Evolutionary conservation across 2,888 invertebrate genomes (phyloP).

Genomic region (Piscicola geometra): DNA sequence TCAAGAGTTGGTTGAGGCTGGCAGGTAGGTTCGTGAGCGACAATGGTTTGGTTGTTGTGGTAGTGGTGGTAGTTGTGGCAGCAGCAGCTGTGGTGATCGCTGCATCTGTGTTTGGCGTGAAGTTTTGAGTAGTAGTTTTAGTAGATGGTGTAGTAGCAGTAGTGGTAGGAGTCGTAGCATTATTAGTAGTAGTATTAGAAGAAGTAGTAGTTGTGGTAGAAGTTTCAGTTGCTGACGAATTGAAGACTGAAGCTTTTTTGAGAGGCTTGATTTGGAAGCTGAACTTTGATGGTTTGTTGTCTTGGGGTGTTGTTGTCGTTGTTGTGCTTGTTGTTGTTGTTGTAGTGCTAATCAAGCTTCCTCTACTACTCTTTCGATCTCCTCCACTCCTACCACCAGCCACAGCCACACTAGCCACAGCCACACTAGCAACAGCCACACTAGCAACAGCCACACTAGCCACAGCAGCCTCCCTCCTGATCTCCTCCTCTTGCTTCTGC

Average conservation of each 20-base stretch:
- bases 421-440: neutral
- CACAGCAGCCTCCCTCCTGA: neutral
- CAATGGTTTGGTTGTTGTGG: neutral
- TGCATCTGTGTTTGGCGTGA: neutral
- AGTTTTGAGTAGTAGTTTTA: neutral
- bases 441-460: neutral
- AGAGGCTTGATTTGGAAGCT: slow-evolving; percentile 1
- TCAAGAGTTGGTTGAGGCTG: neutral
- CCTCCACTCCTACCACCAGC: too few relatives aligned
- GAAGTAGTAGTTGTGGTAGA: neutral
- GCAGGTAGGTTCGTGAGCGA: neutral
- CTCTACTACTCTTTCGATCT: too few relatives aligned
- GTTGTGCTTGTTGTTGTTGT: too few relatives aligned
- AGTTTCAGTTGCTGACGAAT: neutral
- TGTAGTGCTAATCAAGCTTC: too few relatives aligned
- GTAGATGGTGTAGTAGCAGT: neutral
- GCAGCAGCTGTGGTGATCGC: neutral
- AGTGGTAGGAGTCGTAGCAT: neutral
- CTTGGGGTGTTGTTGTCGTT: too few relatives aligned
- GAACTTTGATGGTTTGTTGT: neutral
- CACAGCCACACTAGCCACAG: neutral
- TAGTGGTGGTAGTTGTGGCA: neutral
- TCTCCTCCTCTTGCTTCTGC: slow-evolving; percentile 35
- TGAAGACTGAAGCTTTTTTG: neutral
- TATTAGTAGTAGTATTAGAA: neutral